A percentile compares a stretch with the other conserved stretches of the same genome.
Conservation (phyloP, 2,113 vertebrate genomes). For the Ameiurus melas region DNA sequence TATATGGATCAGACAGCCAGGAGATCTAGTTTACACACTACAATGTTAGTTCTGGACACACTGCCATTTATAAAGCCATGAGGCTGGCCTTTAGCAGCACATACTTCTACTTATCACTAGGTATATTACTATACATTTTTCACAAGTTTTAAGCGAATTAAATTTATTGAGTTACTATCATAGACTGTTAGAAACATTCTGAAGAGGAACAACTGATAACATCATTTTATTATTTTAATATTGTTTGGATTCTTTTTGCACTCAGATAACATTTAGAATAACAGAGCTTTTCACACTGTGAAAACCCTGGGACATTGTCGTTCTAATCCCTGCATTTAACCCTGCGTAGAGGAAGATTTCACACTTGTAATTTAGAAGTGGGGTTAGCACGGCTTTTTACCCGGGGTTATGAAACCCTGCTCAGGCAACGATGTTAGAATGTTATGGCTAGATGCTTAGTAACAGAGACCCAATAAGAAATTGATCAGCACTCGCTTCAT, state of each 20-base stretch:
- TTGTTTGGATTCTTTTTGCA: background rate
- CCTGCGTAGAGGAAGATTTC: no score
- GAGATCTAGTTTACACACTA: conserved; percentile 3
- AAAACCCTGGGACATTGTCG: no score
- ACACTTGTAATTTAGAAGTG: no score
- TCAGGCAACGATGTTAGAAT: no score
- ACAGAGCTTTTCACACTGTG: no score
- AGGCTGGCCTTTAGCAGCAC: background rate
- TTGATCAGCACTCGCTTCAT: no score
- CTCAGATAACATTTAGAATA: background rate
- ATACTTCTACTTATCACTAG: background rate
- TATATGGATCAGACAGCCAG: background rate
- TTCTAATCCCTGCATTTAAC: no score
- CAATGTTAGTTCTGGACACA: background rate
- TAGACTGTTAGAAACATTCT: background rate
- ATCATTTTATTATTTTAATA: no score
- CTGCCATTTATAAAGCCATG: conserved; percentile 24
- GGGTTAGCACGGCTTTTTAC: no score
- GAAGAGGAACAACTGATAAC: background rate
- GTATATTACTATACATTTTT: background rate
- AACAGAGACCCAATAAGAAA: no score
- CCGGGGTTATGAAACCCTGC: no score
- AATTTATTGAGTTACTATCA: background rate
- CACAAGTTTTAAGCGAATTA: background rate
- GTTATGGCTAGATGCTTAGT: no score